phyloP scores from a whole-genome alignment of 1,140 invertebrate species.

The Ooceraea biroi region DNA sequence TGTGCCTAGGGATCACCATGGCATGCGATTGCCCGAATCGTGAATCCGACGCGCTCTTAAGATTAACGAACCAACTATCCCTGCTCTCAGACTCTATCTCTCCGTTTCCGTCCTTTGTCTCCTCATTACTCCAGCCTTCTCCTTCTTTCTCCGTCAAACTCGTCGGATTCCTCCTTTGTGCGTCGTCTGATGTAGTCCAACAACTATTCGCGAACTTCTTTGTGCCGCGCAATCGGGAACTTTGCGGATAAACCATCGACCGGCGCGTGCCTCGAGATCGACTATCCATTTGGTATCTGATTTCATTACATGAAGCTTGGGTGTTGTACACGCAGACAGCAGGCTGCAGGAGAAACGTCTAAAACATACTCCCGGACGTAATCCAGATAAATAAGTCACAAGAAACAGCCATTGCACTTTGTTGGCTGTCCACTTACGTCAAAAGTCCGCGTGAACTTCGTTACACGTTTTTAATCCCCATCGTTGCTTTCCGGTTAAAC shows the following conservation, averaged over 20 bases:
- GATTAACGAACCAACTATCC: constrained; percentile 80
- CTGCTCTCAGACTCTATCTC: constrained; percentile 59
- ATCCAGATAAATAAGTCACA: neutral
- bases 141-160: constrained; percentile 68
- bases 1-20: constrained; percentile 57
- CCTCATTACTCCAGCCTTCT: constrained; percentile 51
- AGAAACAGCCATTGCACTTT: neutral
- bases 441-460: neutral
- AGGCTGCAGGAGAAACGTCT: neutral
- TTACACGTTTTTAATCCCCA: neutral
- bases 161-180: constrained; percentile 79
- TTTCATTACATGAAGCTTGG: constrained; percentile 1
- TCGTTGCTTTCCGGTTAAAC: neutral
- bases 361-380: constrained; percentile 10
- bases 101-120: constrained; percentile 22
- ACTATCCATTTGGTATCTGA: constrained; percentile 35
- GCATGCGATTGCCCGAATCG: constrained; percentile 81
- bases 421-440: neutral
- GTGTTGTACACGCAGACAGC: neutral
- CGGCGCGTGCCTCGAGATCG: constrained; percentile 64
- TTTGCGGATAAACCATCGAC: constrained; percentile 66
- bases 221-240: constrained; percentile 68
- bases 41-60: constrained; percentile 81
- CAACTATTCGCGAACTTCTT: constrained; percentile 75
- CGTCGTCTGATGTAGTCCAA: constrained; percentile 51